phyloP scores from a whole-genome alignment of 2,113 vertebrate genomes.

The Lophotis ruficrista region DNA sequence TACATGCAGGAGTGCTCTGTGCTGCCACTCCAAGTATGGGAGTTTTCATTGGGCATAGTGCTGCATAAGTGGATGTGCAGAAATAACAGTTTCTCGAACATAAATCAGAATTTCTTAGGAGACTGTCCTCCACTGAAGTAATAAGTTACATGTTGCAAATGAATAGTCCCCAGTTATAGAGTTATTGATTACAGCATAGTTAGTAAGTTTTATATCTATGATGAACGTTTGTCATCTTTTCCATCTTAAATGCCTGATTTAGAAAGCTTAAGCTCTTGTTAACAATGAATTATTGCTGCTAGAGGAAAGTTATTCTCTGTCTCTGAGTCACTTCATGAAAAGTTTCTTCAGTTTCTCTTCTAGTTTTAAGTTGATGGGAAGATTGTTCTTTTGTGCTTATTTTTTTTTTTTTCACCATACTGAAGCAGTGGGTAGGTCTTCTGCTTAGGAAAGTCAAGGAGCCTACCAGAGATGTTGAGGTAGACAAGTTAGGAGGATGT shows the following conservation, averaged over 20 bases:
- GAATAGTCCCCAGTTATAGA: not conserved
- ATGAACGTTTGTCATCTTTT: not conserved
- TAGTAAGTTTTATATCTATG: not conserved
- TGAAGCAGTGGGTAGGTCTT: not conserved
- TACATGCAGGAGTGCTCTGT: not conserved
- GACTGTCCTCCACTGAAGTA: not conserved
- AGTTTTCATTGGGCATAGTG: not conserved
- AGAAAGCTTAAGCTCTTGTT: not conserved
- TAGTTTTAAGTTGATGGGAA: not conserved
- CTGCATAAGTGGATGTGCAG: not conserved
- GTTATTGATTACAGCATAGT: not conserved
- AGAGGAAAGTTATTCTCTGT: not conserved
- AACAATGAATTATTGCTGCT: not conserved
- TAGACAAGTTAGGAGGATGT: not conserved
- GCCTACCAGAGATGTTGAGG: not conserved
- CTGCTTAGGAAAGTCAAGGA: not conserved
- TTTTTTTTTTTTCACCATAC: not conserved
- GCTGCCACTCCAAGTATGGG: accelerated
- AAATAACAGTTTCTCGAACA: not conserved
- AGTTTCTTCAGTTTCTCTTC: not conserved
- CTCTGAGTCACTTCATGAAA: not conserved
- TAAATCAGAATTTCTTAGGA: not conserved
- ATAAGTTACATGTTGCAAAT: not conserved
- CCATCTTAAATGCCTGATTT: not conserved
- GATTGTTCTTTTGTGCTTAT: not conserved